Evolutionary conservation across 2,113 vertebrate genomes (phyloP), one percentile per base, ranked within the genome.

Genomic region (Axis porcinus): DNA sequence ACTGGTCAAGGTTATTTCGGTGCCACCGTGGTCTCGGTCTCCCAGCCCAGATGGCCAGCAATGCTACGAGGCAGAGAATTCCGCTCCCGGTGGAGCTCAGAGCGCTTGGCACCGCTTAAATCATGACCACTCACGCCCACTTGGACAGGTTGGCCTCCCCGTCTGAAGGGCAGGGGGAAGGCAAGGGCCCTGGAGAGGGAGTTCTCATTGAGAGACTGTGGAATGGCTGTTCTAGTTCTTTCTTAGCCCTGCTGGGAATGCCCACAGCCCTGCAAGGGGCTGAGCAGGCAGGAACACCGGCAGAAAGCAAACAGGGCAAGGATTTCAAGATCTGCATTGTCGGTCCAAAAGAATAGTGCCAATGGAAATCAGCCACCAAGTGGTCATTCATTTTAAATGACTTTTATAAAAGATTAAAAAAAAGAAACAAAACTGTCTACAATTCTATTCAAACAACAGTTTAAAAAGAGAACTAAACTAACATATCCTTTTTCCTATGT

Each of bases 41-140:
- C 98, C 97, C 98, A 98, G 97, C 97, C 98, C 97, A 98, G 98
- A 98, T 98, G 97, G 97, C 88, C 94, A 90, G 94, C 91, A 96
- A 97, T 58, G 96, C 97, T 97, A 89, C 0, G 0, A 97, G 70
- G 95, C 96, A 97, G 95, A 97, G 97, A 95, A 95, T 88, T 95
- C 76, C 23, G 62, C 86, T 98, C 98, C 97, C 96, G 0, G 15
- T 9, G 91, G 97, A 96, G 76, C 64, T 58, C 81, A 2, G 62
- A 93, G 91, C 70, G 58, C 97, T 97, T 96, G 97, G 92, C 92
- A 93, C 83, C 2, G 40, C 85, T 98, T 95, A 98, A 97, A 93
- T 98, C 97, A 92, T 74, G 93, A 74, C 92, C 97, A 67, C 94
- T 96, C 95, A 93, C 1, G 50, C 96, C 95, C 93, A 93, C 85